phyloP scores from a whole-genome alignment of 2,113 vertebrate species.

The Hylia prasina region DNA sequence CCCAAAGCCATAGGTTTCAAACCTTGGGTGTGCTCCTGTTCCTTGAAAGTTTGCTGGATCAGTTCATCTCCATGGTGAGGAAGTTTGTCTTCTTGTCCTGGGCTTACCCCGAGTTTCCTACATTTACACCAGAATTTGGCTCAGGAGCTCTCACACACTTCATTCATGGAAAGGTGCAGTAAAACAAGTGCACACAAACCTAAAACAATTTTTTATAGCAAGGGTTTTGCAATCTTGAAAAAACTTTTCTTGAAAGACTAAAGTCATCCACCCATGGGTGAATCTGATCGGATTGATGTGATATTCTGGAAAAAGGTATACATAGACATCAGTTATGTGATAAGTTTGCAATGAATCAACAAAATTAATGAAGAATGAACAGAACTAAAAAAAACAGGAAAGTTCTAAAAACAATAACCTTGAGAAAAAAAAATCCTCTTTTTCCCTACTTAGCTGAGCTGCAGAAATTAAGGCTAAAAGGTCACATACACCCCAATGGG shows the following conservation, averaged over 20 bases:
- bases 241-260: neutral
- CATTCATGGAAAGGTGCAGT: neutral
- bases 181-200: neutral
- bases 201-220: neutral
- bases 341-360: neutral
- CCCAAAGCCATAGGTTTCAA: neutral
- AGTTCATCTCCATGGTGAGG: neutral
- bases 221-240: neutral
- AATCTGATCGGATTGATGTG: neutral
- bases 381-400: neutral
- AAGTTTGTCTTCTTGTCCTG: neutral
- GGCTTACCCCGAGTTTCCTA: neutral
- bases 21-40: neutral
- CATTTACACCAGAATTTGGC: neutral
- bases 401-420: neutral
- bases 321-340: neutral
- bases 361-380: neutral
- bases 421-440: neutral
- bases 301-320: neutral
- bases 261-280: neutral
- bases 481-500: fast-evolving
- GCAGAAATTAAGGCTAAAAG: neutral
- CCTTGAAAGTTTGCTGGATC: neutral
- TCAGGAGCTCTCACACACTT: neutral
- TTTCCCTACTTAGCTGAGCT: neutral